Base-by-base conservation (phyloP, 2,888 invertebrate species). In the Aphodius sticticus region DNA sequence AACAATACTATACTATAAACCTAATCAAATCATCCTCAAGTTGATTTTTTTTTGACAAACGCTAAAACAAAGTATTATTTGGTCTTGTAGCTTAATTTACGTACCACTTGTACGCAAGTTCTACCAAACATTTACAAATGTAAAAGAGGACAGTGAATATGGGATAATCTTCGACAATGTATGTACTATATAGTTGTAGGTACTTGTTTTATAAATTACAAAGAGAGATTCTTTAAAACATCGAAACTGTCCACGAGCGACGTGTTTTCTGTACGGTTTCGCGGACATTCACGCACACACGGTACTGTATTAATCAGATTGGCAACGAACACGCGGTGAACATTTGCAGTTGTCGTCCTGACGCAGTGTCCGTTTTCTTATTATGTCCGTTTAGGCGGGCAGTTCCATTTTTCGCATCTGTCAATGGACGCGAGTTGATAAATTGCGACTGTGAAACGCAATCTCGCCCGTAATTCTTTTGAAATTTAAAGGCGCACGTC, bases 391-490 rank as follows among this genome's bases (percentile, higher is more conserved):
- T 76, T 76, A 76, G 69, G 69, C 76, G 76, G 26, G 76, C 69
- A 26, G 69, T 76, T 53, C 76, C 76, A 76, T 76, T 76, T 76
- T 76, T 76, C 76, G 76, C 69, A 53, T 76, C 76, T 76, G 76
- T 76, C 76, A 76, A 76, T 76, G 53, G 76, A n/a, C 14, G 16
- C 76, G 53, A 69, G 69, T 76, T 76, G 76, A 76, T 76, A 69
- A 76, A 76, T 69, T 36, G 53, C 69, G 76, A 69, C 69, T 26
- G 53, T 35, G 26, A 69, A 69, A 76, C 16, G 53, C 69, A 76
- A 76, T 76, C 76, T 69, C n/a, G 74, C 53, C 53, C 53, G 53
- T 74, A 74, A 74, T 74, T 74, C 74, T 74, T 7, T 74, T 74
- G 74, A 26, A 74, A 36, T 71, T 71, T 16, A 71, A 15, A 26